Conservation (phyloP, 2,888 invertebrate genomes). For the Caenorhabditis sp. region DNA sequence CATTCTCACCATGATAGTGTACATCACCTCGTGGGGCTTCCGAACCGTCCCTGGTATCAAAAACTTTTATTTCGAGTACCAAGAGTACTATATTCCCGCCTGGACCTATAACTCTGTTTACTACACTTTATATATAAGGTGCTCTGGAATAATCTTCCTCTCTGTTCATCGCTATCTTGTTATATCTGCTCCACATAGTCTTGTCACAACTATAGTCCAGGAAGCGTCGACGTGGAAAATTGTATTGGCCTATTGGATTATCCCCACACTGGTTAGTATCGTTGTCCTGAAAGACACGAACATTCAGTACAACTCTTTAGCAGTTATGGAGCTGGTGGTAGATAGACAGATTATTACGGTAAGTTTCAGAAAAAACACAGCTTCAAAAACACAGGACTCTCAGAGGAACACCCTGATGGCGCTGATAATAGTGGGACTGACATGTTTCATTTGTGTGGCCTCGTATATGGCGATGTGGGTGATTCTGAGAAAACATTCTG, state of each 20-base stretch:
- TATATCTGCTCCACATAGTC: conserved; percentile 25
- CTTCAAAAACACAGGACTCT: not conserved
- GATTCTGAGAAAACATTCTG: conserved; percentile 29
- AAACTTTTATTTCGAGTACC: conserved; percentile 27
- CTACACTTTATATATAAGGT: conserved; percentile 53
- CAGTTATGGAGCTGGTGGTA: conserved; percentile 47
- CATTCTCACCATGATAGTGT: conserved; percentile 36
- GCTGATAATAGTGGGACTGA: conserved; percentile 33
- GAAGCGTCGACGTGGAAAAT: conserved; percentile 46
- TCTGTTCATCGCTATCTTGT: conserved; percentile 54
- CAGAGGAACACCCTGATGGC: conserved; percentile 63
- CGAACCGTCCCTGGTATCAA: conserved; percentile 34
- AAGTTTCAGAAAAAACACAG: not conserved
- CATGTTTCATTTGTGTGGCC: conserved; percentile 45
- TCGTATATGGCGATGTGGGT: conserved; percentile 38
- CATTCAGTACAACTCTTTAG: conserved; percentile 41
- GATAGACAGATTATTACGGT: conserved; percentile 40
- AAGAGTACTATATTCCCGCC: conserved; percentile 39
- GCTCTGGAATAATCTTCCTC: conserved; percentile 56
- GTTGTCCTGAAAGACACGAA: conserved; percentile 50
- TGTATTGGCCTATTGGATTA: conserved; percentile 47
- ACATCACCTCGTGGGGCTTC: conserved; percentile 29
- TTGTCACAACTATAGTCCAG: conserved; percentile 30
- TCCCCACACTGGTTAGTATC: conserved; percentile 51
- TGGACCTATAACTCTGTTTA: conserved; percentile 55